Percentiles rank a stretch among this genome's conserved stretches.
These are phyloP conservation scores for Acholoe squamosa DNA, from an alignment of 2,888 invertebrate species.

Conservation along the genomic window DNA sequence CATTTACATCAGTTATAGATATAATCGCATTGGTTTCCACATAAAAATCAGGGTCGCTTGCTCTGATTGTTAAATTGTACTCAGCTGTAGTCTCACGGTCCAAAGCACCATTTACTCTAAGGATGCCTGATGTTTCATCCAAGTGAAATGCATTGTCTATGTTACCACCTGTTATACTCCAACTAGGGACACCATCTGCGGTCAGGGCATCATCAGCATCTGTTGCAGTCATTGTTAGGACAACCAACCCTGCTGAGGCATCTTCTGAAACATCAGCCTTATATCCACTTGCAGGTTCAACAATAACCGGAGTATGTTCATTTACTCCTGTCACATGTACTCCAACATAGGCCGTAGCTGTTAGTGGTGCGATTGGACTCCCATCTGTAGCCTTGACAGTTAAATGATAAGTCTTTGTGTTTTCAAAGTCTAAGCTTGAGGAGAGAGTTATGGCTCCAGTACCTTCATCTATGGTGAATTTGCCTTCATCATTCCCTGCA, in stretches of 20 bases:
- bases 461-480: constrained; percentile 33
- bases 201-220: constrained; percentile 75
- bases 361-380: neutral
- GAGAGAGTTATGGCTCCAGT: neutral
- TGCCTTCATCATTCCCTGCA: constrained; percentile 57
- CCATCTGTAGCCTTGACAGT: neutral
- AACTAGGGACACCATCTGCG: constrained; percentile 58
- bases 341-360: neutral
- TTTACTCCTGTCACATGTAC: neutral
- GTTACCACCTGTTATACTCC: neutral
- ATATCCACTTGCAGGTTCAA: neutral
- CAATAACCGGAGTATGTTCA: constrained; percentile 9
- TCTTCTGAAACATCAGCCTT: constrained; percentile 69
- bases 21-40: neutral
- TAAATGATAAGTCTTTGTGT: constrained; percentile 3
- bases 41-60: neutral
- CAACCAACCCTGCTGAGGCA: constrained; percentile 70
- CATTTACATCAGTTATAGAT: constrained; percentile 74
- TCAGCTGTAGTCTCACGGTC: neutral
- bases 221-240: constrained; percentile 73
- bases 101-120: neutral
- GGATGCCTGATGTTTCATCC: neutral
- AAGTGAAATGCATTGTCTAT: neutral
- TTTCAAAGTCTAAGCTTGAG: constrained; percentile 28
- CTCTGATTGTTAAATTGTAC: neutral